Percentiles rank a stretch among this genome's conserved stretches.
Conservation (phyloP, 1,140 invertebrate genomes). For the Dreissena polymorpha region DNA sequence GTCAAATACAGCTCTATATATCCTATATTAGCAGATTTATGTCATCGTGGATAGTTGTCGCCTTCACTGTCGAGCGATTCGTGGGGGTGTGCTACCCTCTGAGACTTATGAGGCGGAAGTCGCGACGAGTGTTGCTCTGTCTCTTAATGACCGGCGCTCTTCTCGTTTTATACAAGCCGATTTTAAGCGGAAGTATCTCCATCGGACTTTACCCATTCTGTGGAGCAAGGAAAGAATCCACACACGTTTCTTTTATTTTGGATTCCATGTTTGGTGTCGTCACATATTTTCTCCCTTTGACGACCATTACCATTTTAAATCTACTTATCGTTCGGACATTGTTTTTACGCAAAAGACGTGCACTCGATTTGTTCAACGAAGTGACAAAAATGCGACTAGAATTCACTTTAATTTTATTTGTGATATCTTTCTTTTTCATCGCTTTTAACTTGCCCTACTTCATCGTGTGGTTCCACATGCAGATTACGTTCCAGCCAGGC, state of each 20-base stretch:
- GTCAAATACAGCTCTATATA: constrained; percentile 67
- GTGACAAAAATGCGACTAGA: constrained; percentile 60
- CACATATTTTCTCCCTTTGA: constrained; percentile 62
- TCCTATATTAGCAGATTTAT: constrained; percentile 68
- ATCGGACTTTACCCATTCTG: constrained; percentile 30
- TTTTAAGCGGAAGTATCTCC: constrained; percentile 58
- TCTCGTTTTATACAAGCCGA: constrained; percentile 64
- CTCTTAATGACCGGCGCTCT: constrained; percentile 47
- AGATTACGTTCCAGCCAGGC: background rate
- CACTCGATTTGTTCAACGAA: constrained; percentile 54
- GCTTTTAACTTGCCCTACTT: constrained; percentile 67
- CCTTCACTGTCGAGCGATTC: constrained; percentile 73
- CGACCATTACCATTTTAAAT: constrained; percentile 62
- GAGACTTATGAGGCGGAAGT: constrained; percentile 40
- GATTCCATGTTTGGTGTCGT: constrained; percentile 62
- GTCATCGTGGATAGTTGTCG: constrained; percentile 72
- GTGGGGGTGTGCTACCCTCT: constrained; percentile 68
- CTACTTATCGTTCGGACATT: constrained; percentile 62
- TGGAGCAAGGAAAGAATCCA: constrained; percentile 41
- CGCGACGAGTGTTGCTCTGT: constrained; percentile 38
- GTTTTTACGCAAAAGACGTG: constrained; percentile 39
- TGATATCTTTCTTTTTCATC: constrained; percentile 65
- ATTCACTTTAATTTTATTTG: constrained; percentile 66
- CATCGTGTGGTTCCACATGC: constrained; percentile 55
- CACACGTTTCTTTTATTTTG: constrained; percentile 59